phyloP scores from a whole-genome alignment of 2,113 vertebrate genomes.

The Zeus faber region DNA sequence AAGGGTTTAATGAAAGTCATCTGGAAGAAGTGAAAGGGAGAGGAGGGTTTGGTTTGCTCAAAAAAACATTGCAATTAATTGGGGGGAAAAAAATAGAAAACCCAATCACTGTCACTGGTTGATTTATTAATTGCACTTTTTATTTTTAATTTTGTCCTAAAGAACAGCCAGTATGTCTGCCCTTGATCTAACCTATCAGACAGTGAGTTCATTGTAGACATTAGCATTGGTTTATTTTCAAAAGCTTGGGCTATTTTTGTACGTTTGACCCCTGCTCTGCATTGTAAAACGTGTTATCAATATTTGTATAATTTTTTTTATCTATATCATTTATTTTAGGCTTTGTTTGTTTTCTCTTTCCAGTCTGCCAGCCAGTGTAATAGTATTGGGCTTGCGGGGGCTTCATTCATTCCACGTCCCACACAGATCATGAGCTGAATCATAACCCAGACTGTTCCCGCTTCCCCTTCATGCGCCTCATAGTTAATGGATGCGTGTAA shows the following conservation, averaged over 20 bases:
- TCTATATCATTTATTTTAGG: not conserved
- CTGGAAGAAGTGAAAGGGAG: slow-evolving; percentile 39
- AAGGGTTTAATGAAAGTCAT: slow-evolving; percentile 64
- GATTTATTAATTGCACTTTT: not conserved
- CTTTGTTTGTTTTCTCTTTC: not conserved
- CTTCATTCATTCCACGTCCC: not conserved
- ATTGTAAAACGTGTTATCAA: too few relatives aligned
- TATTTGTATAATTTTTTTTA: too few relatives aligned
- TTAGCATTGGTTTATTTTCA: not conserved
- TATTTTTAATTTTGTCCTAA: too few relatives aligned
- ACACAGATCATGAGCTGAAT: not conserved
- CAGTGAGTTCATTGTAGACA: too few relatives aligned
- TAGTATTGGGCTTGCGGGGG: slow-evolving; percentile 11
- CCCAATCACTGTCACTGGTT: not conserved
- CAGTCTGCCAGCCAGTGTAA: slow-evolving; percentile 20
- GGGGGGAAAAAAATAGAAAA: too few relatives aligned
- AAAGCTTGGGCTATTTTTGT: too few relatives aligned
- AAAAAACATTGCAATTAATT: slow-evolving; percentile 36
- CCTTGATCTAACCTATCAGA: too few relatives aligned
- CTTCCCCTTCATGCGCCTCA: slow-evolving; percentile 24
- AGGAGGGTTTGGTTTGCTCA: slow-evolving; percentile 19
- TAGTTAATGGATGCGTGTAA: slow-evolving; percentile 31
- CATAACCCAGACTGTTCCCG: not conserved
- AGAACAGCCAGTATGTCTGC: too few relatives aligned
- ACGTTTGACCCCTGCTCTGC: too few relatives aligned